A percentile compares a stretch with the other conserved stretches of the same genome.
These are phyloP conservation scores for Orbicella faveolata DNA, from an alignment of 64 coral and sea anemone species.

Conservation along the genomic window DNA sequence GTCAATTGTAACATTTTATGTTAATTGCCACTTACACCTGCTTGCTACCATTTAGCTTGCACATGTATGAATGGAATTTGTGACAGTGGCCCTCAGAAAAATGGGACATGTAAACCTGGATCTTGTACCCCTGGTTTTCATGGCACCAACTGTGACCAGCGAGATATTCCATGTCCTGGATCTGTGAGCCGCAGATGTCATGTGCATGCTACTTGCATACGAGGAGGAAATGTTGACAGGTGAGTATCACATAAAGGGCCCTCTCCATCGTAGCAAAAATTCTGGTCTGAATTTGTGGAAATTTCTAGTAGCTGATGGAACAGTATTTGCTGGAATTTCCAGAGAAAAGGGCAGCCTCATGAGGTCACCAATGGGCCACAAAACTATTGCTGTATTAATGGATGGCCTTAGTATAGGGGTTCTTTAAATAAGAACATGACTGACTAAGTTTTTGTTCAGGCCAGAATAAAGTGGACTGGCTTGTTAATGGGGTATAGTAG, in stretches of 20 bases:
- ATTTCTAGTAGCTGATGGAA: no score
- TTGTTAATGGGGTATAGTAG: not conserved
- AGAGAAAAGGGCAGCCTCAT: no score
- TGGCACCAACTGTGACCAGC: conserved; percentile 75
- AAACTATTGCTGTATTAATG: no score
- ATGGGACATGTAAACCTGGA: conserved; percentile 78
- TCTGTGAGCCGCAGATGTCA: conserved; percentile 63
- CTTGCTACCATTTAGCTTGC: conserved; percentile 61
- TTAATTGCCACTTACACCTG: not conserved
- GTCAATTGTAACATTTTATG: no score
- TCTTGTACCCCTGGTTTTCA: conserved; percentile 80
- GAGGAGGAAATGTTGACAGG: conserved; percentile 36
- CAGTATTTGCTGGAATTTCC: no score
- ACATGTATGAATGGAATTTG: conserved; percentile 82
- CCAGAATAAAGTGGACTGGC: no score
- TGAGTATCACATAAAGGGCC: not conserved
- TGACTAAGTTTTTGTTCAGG: no score
- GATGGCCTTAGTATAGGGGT: no score
- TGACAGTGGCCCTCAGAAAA: conserved; percentile 65
- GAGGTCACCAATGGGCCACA: no score
- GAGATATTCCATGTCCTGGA: conserved; percentile 32
- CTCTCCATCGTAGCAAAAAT: not conserved
- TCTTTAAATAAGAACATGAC: no score
- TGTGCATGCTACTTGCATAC: conserved; percentile 50
- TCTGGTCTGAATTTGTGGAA: no score